Evolutionary conservation across 2,113 vertebrate genomes (phyloP), one percentile per base, ranked within the genome.

Genomic region (Etia nguti): DNA sequence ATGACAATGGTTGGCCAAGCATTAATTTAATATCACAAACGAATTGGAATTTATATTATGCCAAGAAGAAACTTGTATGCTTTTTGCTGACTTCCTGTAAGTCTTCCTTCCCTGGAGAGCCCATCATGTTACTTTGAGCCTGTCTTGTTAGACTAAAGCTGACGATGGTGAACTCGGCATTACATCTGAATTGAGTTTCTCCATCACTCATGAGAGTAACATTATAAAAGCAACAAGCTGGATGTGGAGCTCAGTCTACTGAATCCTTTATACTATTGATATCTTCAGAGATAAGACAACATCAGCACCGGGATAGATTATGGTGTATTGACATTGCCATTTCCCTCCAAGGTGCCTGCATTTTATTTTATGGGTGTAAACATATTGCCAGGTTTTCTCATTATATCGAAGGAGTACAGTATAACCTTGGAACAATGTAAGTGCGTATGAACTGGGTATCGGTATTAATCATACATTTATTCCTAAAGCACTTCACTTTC

Each of bases 391-490:
- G 46, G 73, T 50, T 52, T 77, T 34, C 46, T 77, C 43, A 52
- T 77, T 52, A 77, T 77, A 52, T 1, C 29, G 15, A 48, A 77
- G 26, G 73, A 52, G 13, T 36, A 34, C 29, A 77, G 56, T 83
- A 84, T 43, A 65, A 48, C 59, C 46, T 82, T 81, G 52, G 56
- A 60, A 57, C 26, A 56, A 31, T 77, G 12, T 62, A 31, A 75
- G 29, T 70, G 13, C 34, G 29, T 81, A 15, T 84, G 18, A 46
- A 46, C 16, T 18, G 52, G n/a, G 13, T 41, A 29, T 81, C 15
- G 8, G 18, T 18, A 90, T 91, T 86, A 83, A 92, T 95, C 83
- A 81, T 75, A 16, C 10, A 79, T 86, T 82, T 85, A 86, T 86
- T 93, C 22, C 18, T 13, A 62, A 75, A 85, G 70, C 82, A 36